Evolutionary conservation across 2,888 invertebrate genomes (phyloP).

Genomic region (Hemistola chrysoprasaria): DNA sequence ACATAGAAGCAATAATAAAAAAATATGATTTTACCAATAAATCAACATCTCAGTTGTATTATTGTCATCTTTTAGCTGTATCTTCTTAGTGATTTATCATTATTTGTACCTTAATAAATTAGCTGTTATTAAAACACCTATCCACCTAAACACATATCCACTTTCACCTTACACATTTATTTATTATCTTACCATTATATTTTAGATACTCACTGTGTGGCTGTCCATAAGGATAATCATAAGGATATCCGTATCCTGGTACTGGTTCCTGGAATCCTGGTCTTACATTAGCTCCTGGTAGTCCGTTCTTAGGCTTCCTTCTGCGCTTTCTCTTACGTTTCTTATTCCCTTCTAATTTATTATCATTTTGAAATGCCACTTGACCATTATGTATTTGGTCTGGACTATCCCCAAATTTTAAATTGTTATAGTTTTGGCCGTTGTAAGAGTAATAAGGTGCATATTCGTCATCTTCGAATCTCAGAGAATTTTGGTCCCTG

Average conservation of each 20-base stretch:
- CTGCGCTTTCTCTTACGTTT: conserved; percentile 47
- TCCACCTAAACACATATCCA: too few species aligned
- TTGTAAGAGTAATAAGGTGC: conserved; percentile 7
- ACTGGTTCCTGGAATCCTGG: conserved; percentile 27
- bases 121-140: too few species aligned
- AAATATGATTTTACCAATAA: too few species aligned
- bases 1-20: too few species aligned
- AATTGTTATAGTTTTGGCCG: conserved; percentile 4
- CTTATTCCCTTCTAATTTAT: conserved; percentile 26
- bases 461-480: conserved; percentile 22
- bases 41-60: too few species aligned
- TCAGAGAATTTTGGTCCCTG: conserved; percentile 11
- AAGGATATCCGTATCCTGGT: conserved; percentile 12
- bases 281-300: conserved; percentile 9
- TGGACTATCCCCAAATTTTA: conserved; percentile 36
- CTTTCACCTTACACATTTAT: too few species aligned
- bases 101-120: too few species aligned
- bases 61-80: too few species aligned
- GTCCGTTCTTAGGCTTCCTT: conserved; percentile 37
- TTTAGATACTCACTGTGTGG: conserved; percentile 1
- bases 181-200: too few species aligned
- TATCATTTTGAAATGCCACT: conserved; percentile 32
- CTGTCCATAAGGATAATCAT: conserved; percentile 15
- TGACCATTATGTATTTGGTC: conserved; percentile 8
- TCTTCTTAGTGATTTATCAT: too few species aligned